A percentile compares a stretch with the other conserved stretches of the same genome.
phyloP scores from a whole-genome alignment of 1,140 invertebrate genomes.

The Nymphalis io region DNA sequence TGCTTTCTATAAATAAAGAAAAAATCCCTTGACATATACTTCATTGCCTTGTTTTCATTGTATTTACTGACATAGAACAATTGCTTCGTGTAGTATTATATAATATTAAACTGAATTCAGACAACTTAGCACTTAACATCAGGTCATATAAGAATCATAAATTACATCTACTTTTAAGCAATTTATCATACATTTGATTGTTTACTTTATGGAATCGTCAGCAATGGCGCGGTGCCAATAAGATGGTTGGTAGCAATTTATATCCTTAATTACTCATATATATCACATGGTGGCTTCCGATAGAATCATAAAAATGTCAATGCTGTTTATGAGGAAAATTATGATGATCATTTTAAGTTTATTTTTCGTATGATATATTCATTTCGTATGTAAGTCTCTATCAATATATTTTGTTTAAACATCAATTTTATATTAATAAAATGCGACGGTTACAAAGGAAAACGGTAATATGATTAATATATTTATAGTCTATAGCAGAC shows the following conservation, averaged over 20 bases:
- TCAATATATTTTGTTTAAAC: no score
- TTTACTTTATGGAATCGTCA: conserved; percentile 31
- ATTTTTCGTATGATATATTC: background rate
- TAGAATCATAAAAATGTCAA: conserved; percentile 30
- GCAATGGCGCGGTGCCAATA: conserved; percentile 38
- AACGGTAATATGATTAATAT: no score
- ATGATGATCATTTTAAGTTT: background rate
- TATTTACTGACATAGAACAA: no score
- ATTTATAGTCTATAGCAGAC: no score
- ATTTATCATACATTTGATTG: conserved; percentile 32
- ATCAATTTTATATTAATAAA: no score
- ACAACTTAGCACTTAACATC: conserved; percentile 1
- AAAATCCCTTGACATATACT: no score
- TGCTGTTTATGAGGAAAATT: conserved; percentile 20
- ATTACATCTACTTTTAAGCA: conserved; percentile 5
- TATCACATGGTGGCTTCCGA: conserved; percentile 33
- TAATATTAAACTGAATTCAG: background rate
- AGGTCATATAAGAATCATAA: conserved; percentile 1
- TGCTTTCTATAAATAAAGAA: no score
- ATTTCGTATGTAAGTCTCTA: background rate
- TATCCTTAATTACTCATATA: conserved; percentile 43
- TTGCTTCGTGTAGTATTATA: background rate
- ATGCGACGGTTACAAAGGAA: no score
- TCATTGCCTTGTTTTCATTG: no score
- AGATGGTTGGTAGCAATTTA: conserved; percentile 40